Conservation (phyloP, 30 jellyfish, hydroid and myxozoan species). For the Aurelia coerulea region DNA sequence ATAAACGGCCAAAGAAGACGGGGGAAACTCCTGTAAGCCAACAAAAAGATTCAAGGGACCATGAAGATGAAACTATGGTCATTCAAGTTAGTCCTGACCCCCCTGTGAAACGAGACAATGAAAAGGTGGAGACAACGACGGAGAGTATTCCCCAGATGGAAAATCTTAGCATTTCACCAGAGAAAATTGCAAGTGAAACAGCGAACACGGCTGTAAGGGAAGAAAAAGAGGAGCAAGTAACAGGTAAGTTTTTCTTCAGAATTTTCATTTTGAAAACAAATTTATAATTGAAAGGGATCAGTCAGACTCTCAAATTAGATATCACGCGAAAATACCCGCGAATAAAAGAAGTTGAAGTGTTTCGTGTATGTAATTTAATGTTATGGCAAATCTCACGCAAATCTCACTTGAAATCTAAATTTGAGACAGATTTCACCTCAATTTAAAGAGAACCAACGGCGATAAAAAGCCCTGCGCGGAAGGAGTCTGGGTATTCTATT, state of each 20-base stretch:
- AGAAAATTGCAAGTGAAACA: not conserved
- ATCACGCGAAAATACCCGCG: too few relatives aligned
- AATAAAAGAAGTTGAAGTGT: too few relatives aligned
- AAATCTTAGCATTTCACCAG: not conserved
- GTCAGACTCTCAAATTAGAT: too few relatives aligned
- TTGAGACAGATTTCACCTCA: too few relatives aligned
- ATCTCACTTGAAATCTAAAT: too few relatives aligned
- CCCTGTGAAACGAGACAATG: conserved; percentile 11
- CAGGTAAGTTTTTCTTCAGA: not conserved
- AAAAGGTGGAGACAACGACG: not conserved
- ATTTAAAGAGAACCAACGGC: too few relatives aligned
- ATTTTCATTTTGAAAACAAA: too few relatives aligned
- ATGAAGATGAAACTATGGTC: conserved; percentile 8
- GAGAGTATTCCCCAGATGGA: not conserved
- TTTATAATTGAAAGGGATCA: too few relatives aligned
- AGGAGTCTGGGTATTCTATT: too few relatives aligned
- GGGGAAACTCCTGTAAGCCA: conserved; percentile 2
- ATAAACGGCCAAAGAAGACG: not conserved
- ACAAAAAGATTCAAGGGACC: conserved; percentile 3
- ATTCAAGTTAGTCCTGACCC: conserved; percentile 55
- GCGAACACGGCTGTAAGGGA: not conserved
- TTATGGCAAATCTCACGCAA: too few relatives aligned
- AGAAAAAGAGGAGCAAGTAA: not conserved
- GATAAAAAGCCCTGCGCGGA: too few relatives aligned
- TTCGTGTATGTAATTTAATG: too few relatives aligned